phyloP scores from a whole-genome alignment of 2,113 vertebrate species.

The Charadrius vociferus region DNA sequence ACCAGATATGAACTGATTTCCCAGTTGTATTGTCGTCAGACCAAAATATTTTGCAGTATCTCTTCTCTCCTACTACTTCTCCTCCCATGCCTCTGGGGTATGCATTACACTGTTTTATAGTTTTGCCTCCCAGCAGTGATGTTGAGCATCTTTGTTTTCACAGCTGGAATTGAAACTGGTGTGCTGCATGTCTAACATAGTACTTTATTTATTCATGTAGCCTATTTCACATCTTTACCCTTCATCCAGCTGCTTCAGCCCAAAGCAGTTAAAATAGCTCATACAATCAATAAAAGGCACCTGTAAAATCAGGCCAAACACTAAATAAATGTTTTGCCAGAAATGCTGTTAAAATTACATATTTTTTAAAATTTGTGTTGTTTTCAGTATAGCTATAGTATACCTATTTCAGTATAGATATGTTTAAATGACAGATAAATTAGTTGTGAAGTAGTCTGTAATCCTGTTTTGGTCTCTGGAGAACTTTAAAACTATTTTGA shows the following conservation, averaged over 20 bases:
- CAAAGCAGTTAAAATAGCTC: background rate
- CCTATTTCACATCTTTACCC: background rate
- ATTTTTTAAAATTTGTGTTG: background rate
- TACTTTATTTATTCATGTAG: background rate
- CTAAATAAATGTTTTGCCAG: background rate
- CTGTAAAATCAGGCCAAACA: background rate
- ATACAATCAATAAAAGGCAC: background rate
- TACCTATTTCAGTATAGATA: background rate
- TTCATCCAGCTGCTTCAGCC: background rate
- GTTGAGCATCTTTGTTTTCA: background rate
- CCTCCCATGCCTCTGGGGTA: background rate
- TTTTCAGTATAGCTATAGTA: too few relatives aligned
- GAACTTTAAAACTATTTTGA: conserved; percentile 6
- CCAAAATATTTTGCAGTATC: background rate
- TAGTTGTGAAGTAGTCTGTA: background rate
- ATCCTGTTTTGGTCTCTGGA: background rate
- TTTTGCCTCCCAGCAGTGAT: background rate
- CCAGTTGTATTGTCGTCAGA: background rate
- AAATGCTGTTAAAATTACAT: background rate
- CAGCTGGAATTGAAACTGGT: background rate
- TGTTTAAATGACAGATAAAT: background rate
- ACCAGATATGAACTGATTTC: background rate
- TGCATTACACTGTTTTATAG: background rate
- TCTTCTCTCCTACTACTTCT: background rate
- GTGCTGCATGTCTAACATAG: background rate